Percentiles rank a stretch among this genome's conserved stretches.
Evolutionary conservation across 2,113 vertebrate genomes (phyloP).

Genomic region (Leptocoma aspasia): DNA sequence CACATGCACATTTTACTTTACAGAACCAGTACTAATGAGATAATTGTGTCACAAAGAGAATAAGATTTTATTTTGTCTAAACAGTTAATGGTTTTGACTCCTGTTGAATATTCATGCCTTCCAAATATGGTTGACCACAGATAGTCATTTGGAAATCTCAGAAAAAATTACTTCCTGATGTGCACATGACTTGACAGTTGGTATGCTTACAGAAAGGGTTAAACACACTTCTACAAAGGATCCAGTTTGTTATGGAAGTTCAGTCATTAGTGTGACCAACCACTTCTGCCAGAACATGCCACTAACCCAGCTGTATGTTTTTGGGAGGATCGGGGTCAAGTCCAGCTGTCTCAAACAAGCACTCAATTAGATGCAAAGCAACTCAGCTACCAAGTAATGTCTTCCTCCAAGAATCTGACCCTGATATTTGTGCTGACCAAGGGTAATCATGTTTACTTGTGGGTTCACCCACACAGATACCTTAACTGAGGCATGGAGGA

Average conservation of each 20-base stretch:
- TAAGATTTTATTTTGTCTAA: not conserved
- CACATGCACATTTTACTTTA: not conserved
- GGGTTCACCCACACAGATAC: not conserved
- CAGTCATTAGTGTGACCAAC: not conserved
- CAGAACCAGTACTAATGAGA: not conserved
- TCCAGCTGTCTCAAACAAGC: not conserved
- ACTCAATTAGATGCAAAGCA: not conserved
- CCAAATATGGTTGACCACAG: not conserved
- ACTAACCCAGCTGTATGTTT: rapidly evolving
- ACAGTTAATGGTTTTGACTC: not conserved
- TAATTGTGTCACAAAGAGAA: not conserved
- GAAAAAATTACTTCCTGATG: not conserved
- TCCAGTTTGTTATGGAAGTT: not conserved
- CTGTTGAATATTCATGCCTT: not conserved
- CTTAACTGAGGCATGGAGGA: not conserved
- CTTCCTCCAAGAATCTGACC: not conserved
- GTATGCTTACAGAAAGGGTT: not conserved
- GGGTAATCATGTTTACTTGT: rapidly evolving
- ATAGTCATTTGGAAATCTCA: not conserved
- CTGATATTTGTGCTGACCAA: not conserved
- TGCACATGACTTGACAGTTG: not conserved
- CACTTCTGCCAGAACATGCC: not conserved
- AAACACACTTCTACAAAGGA: not conserved
- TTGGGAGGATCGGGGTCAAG: rapidly evolving
- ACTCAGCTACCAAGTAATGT: not conserved